These are phyloP conservation scores for Nematolebias whitei DNA, from an alignment of 2,113 vertebrate genomes.

Conservation along the genomic window DNA sequence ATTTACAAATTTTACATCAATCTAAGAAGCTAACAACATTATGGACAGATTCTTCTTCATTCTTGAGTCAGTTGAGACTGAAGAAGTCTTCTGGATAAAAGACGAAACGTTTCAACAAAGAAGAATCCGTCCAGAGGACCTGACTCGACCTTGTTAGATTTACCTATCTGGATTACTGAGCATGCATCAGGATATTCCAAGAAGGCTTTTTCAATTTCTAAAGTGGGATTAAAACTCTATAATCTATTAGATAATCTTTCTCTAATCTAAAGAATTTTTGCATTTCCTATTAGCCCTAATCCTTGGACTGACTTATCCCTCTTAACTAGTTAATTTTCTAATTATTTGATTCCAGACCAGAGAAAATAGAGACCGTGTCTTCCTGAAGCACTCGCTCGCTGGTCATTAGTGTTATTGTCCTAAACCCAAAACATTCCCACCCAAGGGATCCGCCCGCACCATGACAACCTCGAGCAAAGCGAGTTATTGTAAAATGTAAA, in stretches of 20 bases:
- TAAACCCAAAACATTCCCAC: conserved; percentile 28
- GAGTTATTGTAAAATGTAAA: conserved; percentile 56
- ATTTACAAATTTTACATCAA: too few relatives aligned
- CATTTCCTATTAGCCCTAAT: conserved; percentile 59
- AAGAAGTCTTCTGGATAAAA: too few relatives aligned
- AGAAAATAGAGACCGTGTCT: conserved; percentile 20
- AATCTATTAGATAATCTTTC: conserved; percentile 59
- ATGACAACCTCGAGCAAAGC: conserved; percentile 30
- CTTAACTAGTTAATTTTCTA: conserved; percentile 72
- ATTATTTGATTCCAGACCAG: conserved; percentile 70
- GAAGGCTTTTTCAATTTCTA: conserved; percentile 49
- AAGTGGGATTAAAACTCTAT: conserved; percentile 55
- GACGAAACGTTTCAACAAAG: too few relatives aligned
- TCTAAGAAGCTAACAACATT: too few relatives aligned
- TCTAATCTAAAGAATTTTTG: conserved; percentile 67
- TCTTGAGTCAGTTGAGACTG: too few relatives aligned
- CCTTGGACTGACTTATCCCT: conserved; percentile 57
- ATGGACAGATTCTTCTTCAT: too few relatives aligned
- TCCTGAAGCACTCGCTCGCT: conserved; percentile 30
- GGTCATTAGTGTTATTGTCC: conserved; percentile 44
- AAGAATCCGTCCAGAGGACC: too few relatives aligned
- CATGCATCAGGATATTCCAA: too few relatives aligned
- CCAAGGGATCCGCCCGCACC: conserved; percentile 17
- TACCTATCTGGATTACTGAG: too few relatives aligned
- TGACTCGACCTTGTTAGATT: too few relatives aligned